Evolutionary conservation across 2,888 invertebrate species (phyloP), one percentile per base, ranked within the genome.

Genomic region (Eristalis tenax): DNA sequence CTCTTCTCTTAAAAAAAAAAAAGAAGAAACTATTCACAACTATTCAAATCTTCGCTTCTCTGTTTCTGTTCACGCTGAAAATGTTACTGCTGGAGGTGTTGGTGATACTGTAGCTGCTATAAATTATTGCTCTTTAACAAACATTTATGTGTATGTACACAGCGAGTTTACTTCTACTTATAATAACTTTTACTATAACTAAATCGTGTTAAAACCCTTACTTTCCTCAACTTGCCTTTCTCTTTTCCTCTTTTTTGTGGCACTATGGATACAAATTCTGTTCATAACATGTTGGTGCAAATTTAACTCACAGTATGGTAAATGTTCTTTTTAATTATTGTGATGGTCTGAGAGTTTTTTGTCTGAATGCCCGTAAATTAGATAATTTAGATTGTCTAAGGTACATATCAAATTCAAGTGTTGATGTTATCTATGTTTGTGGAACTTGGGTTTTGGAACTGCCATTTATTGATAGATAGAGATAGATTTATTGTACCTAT

Each of bases 71-170:
- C 32, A 32, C 5, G 32, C 5, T 32, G 32, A 32, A 32, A 32
- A 32, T 32, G 6, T 32, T 4, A 6, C 32, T n/a, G n/a, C n/a
- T n/a, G n/a, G n/a, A n/a, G n/a, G n/a, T n/a, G 65, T 22, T 65
- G 65, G 65, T 65, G 65, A 38, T 65, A 40, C 65, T 65, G 38
- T 13, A 13, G 22, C 13, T 40, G 38, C 38, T 22, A 40, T 65
- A 65, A 38, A 22, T 18, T 65, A 65, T 65, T 65, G 15, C 4
- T 22, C 23, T 40, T 2, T 40, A 22, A 40, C 15, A n/a, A 3
- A 22, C 56, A 18, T 11, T 18, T 56, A n/a, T 18, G 8, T 18
- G n/a, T 22, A 8, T 18, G 0, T 56, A 22, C 1, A 56, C n/a
- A 56, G 8, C 1, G 18, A 4, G 8, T 11, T 57, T 57, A 10